Percentiles rank a stretch among this genome's conserved stretches.
Conservation (phyloP, 2,113 vertebrate genomes). For the Centropus bengalensis region DNA sequence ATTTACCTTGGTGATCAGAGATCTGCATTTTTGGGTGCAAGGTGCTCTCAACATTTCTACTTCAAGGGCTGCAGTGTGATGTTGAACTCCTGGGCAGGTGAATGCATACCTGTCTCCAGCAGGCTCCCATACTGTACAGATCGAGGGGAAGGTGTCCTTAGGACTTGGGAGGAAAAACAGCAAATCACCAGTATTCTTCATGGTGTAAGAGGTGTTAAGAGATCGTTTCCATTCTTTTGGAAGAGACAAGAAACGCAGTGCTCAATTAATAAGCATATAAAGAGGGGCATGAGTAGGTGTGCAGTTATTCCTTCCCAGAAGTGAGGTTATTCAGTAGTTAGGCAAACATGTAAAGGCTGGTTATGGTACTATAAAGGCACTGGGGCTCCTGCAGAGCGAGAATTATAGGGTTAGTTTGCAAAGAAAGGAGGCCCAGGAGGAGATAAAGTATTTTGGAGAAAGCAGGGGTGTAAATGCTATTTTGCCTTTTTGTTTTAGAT, state of each 20-base stretch:
- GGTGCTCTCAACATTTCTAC: not conserved
- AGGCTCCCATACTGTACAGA: not conserved
- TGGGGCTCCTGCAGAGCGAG: not conserved
- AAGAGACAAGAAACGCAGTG: not conserved
- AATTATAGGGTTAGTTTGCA: constrained; percentile 44
- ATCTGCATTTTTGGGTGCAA: not conserved
- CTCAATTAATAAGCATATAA: not conserved
- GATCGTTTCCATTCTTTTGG: not conserved
- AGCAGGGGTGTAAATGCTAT: constrained; percentile 16
- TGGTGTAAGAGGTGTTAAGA: not conserved
- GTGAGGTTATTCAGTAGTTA: not conserved
- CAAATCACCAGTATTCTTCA: not conserved
- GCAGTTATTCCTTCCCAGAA: not conserved
- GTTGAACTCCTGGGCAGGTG: not conserved
- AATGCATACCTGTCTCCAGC: not conserved
- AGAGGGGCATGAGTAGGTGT: not conserved
- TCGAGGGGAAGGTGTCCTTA: not conserved
- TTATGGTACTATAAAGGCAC: constrained; percentile 10
- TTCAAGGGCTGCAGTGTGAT: not conserved
- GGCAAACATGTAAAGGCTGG: not conserved
- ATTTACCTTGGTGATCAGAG: not conserved
- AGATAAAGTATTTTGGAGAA: not conserved
- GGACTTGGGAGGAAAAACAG: not conserved
- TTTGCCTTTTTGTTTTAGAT: not conserved
- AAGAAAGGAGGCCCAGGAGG: constrained; percentile 17